Evolutionary conservation across 2,113 vertebrate genomes (phyloP), one percentile per base, ranked within the genome.

Genomic region (Chamaetylas fuelleborni): DNA sequence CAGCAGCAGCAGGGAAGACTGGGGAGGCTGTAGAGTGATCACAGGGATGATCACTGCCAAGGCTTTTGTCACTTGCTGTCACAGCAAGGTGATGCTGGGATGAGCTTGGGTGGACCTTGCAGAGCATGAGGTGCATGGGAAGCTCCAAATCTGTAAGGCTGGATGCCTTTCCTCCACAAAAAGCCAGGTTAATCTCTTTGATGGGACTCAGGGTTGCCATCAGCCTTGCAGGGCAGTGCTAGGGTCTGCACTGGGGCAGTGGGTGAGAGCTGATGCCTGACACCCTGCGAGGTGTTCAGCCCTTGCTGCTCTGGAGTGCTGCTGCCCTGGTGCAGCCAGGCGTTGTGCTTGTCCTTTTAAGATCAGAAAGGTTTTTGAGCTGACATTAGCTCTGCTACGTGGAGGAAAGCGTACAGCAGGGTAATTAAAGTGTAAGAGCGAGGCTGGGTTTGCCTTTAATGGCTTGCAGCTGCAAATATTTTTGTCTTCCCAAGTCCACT

Each of bases 401-500:
- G 3, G 71, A 91, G 88, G 87, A 96, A 71, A 96, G 90, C 8
- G 4, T 96, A 88, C 88, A 94, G 91, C 93, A 87, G 96, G 92
- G 95, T 97, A 96, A 97, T 97, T 97, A 97, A 93, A 97, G 97
- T 50, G 38, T 86, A 94, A 64, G 64, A 96, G 61, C 4, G 7
- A 97, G 88, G 97, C 95, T 38, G 86, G 90, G 80, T 93, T 96
- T 76, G 95, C 93, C 66, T 91, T 92, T 97, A 98, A 98, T 98
- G 96, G 97, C 84, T 98, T 97, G 95, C 98, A 98, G 98, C 97
- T 98, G 98, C 96, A 76, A 96, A 91, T 91, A 96, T 97, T 96
- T 87, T 86, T 72, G 48, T 84, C 94, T 94, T 94, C 93, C 92
- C n/a, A 6, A 93, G 92, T 94, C 38, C 42, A 93, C 96, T 96